Evolutionary conservation across 37 sponge, comb jelly and placozoan species (phyloP), one percentile per base, ranked within the genome.

Genomic region (Haliclona indistincta): DNA sequence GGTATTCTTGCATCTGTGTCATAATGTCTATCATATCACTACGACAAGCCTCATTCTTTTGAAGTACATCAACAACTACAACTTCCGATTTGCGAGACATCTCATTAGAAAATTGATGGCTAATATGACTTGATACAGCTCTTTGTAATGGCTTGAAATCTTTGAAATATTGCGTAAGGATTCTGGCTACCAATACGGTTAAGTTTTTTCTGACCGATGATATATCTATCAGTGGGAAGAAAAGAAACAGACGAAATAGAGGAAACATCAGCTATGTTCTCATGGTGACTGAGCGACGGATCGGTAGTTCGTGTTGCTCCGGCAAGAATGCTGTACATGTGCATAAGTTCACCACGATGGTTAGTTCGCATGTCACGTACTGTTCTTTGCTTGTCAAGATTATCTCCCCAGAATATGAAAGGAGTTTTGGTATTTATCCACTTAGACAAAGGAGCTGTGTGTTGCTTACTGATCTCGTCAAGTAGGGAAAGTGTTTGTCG

Each of bases 21-120:
- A 79, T 79, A 8, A 77, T 77, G 1, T 77, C 78, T 1, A 67
- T 19, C 78, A 77, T 77, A 11, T 77, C 78, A 37, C 53, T 77
- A n/a, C 38, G 36, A 30, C 5, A 38, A 10, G 56, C 60, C 60
- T 79, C 80, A 52, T 79, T 79, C 61, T 77, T 77, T 10, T 17
- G n/a, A 34, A 77, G 68, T 2, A 77, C 78, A 43, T 77, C 78
- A 47, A 77, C 28, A 11, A 77, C 78, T 35, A 10, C 54, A 38
- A 67, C 67, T 8, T 63, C 67, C 5, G 78, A 68, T 37, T 42
- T 65, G 2, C 4, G 1, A 10, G 68, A 32, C 78, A 77, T 77
- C 34, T 63, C 78, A 22, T 68, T 45, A 1, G 68, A 69, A 47
- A 68, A 67, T 39, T 67, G 6, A 11, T 75, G 77, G 19, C 30